Percentiles rank a stretch among this genome's conserved stretches.
Conservation (phyloP, 2,113 vertebrate genomes). For the Pedionomus torquatus region DNA sequence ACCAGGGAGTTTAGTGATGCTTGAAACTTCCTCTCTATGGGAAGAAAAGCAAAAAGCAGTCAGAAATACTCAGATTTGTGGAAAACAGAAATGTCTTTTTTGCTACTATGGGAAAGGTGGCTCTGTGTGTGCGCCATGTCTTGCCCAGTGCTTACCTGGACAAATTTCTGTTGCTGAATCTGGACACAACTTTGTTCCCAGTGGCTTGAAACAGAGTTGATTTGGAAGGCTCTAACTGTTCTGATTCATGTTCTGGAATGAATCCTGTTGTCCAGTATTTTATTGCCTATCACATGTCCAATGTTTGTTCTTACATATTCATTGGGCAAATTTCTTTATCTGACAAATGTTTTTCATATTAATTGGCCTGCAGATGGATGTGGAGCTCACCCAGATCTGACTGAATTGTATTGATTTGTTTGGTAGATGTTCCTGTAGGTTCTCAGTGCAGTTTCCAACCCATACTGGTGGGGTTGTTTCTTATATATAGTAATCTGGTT, state of each 20-base stretch:
- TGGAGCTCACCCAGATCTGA: neutral
- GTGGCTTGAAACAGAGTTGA: neutral
- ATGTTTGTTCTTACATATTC: neutral
- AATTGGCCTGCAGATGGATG: neutral
- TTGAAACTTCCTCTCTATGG: neutral
- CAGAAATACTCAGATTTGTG: neutral
- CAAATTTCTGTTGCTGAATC: neutral
- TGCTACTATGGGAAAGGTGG: neutral
- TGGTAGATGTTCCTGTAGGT: neutral
- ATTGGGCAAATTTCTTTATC: neutral
- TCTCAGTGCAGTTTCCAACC: neutral
- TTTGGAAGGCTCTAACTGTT: neutral
- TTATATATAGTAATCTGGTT: neutral
- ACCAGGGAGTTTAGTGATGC: neutral
- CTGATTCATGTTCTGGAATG: neutral
- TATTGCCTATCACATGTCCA: neutral
- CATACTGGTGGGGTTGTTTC: neutral
- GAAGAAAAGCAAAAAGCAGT: neutral
- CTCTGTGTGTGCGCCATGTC: neutral
- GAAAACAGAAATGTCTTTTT: neutral
- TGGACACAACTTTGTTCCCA: neutral
- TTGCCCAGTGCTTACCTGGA: neutral
- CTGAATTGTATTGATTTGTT: rapidly evolving
- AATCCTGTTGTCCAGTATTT: neutral
- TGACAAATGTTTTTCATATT: neutral